phyloP scores from a whole-genome alignment of 2,888 invertebrate genomes.

The Aricia artaxerxes region DNA sequence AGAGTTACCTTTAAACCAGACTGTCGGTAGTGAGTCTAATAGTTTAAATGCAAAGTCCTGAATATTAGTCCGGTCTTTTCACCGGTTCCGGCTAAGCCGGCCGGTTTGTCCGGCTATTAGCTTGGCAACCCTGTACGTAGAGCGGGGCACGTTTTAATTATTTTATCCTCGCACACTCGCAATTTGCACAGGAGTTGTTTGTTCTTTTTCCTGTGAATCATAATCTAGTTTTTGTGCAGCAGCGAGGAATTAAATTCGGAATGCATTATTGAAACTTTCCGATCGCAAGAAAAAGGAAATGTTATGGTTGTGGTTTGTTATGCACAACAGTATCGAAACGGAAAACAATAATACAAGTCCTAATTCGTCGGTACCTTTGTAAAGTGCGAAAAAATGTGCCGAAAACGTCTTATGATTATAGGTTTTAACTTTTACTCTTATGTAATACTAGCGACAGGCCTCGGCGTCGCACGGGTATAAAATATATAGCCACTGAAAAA shows the following conservation, averaged over 20 bases:
- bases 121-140: background rate
- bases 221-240: constrained; percentile 22
- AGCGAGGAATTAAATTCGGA: background rate
- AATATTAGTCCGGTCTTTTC: no score
- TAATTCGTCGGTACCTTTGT: background rate
- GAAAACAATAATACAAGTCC: background rate
- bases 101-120: background rate
- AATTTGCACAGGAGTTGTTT: constrained; percentile 5
- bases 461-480: no score
- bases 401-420: no score
- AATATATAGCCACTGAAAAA: no score
- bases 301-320: background rate
- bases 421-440: no score
- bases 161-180: constrained; percentile 26
- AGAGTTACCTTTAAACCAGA: no score
- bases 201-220: constrained; percentile 23
- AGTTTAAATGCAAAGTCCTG: no score
- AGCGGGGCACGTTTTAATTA: constrained; percentile 13
- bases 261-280: background rate
- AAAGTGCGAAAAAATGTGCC: no score
- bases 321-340: background rate
- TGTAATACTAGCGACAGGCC: no score
- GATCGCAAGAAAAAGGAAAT: background rate
- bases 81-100: no score
- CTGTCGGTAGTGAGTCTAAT: no score